Base-by-base conservation (phyloP, 2,888 invertebrate species). In the Scaptomyza reducta region DNA sequence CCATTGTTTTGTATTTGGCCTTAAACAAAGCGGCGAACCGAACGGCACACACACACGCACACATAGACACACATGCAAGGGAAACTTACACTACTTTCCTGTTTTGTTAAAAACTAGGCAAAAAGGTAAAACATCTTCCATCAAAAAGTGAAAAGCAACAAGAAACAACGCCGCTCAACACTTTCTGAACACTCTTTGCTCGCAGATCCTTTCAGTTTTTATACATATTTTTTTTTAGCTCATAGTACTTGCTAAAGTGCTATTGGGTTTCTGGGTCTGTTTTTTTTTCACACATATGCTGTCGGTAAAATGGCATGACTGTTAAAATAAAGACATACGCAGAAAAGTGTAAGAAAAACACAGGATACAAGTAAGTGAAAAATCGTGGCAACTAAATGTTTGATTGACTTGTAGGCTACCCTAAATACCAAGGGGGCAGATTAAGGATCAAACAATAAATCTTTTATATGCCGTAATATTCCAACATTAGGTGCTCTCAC, bases 1-100 rank as follows among this genome's bases (percentile, higher is more conserved):
- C 73, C 70, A 87, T 87, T 82, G 82, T 87, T 84, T 83, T 77
- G 61, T 74, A 72, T 85, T 81, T 76, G 80, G 75, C 50, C 75
- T 61, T 78, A 84, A 87, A 82, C 87, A 82, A 82, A 82, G 75
- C 81, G 56, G 44, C 55, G 57, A 68, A 51, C 56, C 70, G 56
- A 70, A 73, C 54, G 67, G 42, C 14, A 38, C 38, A 38, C 3
- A 14, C 38, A 9, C 14, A 35, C 6, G 7, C 35, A 35, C 35
- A 14, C 6, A 14, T n/a, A n/a, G n/a, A n/a, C n/a, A n/a, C 38
- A 38, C 14, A 38, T 14, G 3, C 9, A 9, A 68, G 35, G 44
- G 45, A 63, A 61, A 75, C 65, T 61, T 65, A 53, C 64, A 40
- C 40, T 45, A 61, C 27, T 69, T 66, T 60, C 53, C 55, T 61